Base-by-base conservation (phyloP, 2,113 vertebrate genomes). In the Chaenogobius annularis region DNA sequence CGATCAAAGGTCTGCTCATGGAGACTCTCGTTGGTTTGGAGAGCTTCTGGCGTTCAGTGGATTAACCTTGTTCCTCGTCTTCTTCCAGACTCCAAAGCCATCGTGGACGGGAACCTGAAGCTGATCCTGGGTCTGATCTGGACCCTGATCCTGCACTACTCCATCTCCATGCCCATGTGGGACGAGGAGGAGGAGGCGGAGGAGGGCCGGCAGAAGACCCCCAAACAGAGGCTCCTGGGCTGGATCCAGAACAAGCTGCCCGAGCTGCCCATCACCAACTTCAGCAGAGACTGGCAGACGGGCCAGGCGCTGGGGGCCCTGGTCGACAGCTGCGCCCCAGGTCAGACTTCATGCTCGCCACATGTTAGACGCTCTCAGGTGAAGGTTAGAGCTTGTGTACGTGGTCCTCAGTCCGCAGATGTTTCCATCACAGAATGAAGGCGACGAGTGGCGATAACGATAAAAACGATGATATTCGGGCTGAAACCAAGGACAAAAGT, bases 241-340 rank as follows among this genome's bases (percentile, higher is more conserved):
- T 94, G 94, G 92, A 95, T 95, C 87, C 94, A 93, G 88, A 95
- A 95, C 90, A 94, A 93, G 52, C 78, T 95, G 47, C 93, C 94
- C 0, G 89, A 95, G 72, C 84, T 94, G 37, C 92, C 96, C n/a
- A 96, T 98, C 90, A 96, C 95, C 85, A 98, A 98, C 92, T 98
- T 98, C 86, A 92, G 92, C 90, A 90, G 69, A 15, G 94, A 94
- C 85, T 93, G 92, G 94, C 94, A 92, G 89, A 92, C 85, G 0
- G 94, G 94, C 64, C 85, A 84, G 26, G 94, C 94, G 10, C 82
- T 94, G 66, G 91, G 92, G 0, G 92, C 94, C 1, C 85, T 94
- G 40, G 93, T 94, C 1, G 94, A 95, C 87, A 94, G 94, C 91
- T 94, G 94, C 73, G 93, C 94, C 70, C 92, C 94, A 86, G 94